A percentile compares a stretch with the other conserved stretches of the same genome.
phyloP scores from a whole-genome alignment of 2,797 vertebrate genomes.

The Carcharodon carcharias region DNA sequence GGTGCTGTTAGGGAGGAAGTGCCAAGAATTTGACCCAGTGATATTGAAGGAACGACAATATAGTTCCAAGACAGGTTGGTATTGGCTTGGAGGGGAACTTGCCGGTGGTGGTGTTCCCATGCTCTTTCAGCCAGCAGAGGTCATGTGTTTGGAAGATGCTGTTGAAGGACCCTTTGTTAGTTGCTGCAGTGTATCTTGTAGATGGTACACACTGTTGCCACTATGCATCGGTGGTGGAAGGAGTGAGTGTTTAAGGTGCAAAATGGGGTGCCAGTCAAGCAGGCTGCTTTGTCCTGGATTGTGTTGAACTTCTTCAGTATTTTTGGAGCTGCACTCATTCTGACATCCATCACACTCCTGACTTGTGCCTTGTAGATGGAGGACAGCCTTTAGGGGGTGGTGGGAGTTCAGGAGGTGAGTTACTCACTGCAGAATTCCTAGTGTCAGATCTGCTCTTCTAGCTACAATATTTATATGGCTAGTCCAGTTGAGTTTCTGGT shows the following conservation, averaged over 20 bases:
- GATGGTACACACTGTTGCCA: neutral
- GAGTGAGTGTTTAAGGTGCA: neutral
- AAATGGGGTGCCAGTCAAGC: too few species aligned
- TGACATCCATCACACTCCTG: neutral
- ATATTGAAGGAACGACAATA: neutral
- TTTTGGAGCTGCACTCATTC: neutral
- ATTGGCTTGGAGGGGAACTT: neutral
- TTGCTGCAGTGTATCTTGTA: neutral
- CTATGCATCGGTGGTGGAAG: neutral
- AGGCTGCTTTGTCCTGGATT: neutral
- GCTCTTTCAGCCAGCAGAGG: too few species aligned
- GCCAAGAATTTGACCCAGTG: neutral
- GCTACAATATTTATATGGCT: neutral
- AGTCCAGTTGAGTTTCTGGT: too few species aligned
- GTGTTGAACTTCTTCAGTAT: neutral
- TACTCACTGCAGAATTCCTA: neutral
- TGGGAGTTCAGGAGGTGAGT: too few species aligned
- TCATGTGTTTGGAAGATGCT: neutral
- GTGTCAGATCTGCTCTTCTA: neutral
- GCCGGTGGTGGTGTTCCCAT: neutral
- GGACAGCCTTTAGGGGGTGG: too few species aligned
- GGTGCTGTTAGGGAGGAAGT: neutral
- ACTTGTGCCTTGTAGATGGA: too few species aligned
- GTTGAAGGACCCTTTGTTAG: neutral
- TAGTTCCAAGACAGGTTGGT: neutral